Base-by-base conservation (phyloP, 2,797 vertebrate genomes). In the Pipistrellus kuhlii region DNA sequence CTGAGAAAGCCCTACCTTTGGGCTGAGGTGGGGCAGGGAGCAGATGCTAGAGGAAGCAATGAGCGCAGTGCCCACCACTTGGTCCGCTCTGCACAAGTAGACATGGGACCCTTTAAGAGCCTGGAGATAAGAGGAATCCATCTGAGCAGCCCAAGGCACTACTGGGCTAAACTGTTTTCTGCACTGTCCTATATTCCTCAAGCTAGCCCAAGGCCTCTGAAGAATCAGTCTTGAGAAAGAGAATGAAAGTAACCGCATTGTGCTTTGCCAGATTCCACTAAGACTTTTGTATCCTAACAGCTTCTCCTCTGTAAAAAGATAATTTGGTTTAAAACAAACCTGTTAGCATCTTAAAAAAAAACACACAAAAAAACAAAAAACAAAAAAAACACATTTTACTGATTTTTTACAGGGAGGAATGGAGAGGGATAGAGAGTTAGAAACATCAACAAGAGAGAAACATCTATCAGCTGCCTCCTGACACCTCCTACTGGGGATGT, bases 61-160 rank as follows among this genome's bases (percentile, higher is more conserved):
- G 1, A 77, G 57, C 2, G 7, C 17, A 3, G 14, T 71, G 0
- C 13, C 64, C 8, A 44, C 27, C 51, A 3, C 17, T 8, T 1
- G 2, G 66, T 14, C 51, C n/a, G 0, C 8, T 5, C 1, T 4
- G 32, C 27, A 6, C 62, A n/a, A 27, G 32, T 0, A 0, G 3
- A 21, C 9, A 5, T 5, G 75, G 8, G 68, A 13, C 18, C 27
- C 59, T 76, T 32, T 48, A 23, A 48, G 48, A 71, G 35, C 30
- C 46, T n/a, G 6, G 30, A 75, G 41, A 4, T 21, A 6, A 62
- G 69, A 55, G 30, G 7, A 1, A 4, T 10, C 66, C 0, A 2
- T n/a, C 30, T 23, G 41, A 81, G 71, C 62, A 35, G 53, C 41
- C 57, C 75, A 8, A 11, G 21, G 57, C 85, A 44, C 85, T 1